A percentile compares a stretch with the other conserved stretches of the same genome.
These are phyloP conservation scores for Buathra laborator DNA, from an alignment of 2,888 invertebrate species.

Conservation along the genomic window DNA sequence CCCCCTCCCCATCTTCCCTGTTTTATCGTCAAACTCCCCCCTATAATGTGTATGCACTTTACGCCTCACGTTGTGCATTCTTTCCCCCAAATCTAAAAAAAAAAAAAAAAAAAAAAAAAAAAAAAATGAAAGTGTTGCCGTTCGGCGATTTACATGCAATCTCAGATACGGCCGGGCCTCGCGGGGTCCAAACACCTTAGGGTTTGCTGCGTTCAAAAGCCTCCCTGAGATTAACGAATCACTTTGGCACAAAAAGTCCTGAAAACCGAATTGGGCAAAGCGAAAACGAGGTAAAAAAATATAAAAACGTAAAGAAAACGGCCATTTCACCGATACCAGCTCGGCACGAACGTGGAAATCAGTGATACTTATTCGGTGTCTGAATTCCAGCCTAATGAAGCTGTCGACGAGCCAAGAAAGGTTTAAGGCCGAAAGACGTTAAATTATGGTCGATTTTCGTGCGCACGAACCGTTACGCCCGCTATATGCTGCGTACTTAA, in stretches of 20 bases:
- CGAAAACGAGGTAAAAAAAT: constrained; percentile 28
- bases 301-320: constrained; percentile 6
- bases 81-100: constrained; percentile 23
- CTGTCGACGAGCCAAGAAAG: constrained; percentile 55
- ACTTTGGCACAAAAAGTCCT: constrained; percentile 52
- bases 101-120: constrained; percentile 31
- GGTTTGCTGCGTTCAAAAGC: constrained; percentile 22
- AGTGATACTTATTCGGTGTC: constrained; percentile 62
- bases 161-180: background rate
- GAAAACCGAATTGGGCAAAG: constrained; percentile 25
- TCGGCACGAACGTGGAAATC: constrained; percentile 22
- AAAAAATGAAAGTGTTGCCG: constrained; percentile 26
- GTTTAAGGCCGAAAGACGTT: constrained; percentile 33
- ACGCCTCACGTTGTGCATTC: constrained; percentile 54
- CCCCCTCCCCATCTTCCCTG: background rate
- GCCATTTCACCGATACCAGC: constrained; percentile 26
- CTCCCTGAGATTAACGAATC: constrained; percentile 54
- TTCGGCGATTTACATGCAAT: constrained; percentile 45
- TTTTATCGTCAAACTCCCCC: constrained; percentile 61
- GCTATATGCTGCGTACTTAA: constrained; percentile 1
- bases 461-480: constrained; percentile 64
- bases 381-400: constrained; percentile 77
- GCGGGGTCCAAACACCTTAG: background rate
- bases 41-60: constrained; percentile 62
- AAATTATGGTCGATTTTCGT: constrained; percentile 59